Base-by-base conservation (phyloP, 2,888 invertebrate genomes). In the Thera obeliscata region DNA sequence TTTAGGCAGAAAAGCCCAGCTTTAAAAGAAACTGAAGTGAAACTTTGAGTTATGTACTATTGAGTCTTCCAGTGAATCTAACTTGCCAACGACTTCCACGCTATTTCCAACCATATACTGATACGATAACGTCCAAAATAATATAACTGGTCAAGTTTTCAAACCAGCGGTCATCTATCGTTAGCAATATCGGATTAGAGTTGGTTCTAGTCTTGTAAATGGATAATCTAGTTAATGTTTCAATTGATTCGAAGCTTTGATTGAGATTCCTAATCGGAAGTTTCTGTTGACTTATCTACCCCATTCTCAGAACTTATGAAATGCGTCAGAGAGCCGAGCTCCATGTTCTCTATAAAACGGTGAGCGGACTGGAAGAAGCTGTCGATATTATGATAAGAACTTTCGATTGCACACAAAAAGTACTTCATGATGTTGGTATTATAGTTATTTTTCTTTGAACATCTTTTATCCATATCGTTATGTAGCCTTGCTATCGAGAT, bases 181-280 rank as follows among this genome's bases (percentile, higher is more conserved):
- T 69, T 71, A 71, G 67, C 50, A 55, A 64, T 67, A 73, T 73
- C 69, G 62, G 67, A 69, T 73, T 69, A 61, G 49, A 48, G 54
- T 64, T 58, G 36, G 58, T 55, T 55, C 46, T 60, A 49, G 49
- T 54, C 60, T 52, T 52, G 50, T 66, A 49, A 58, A 64, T 55
- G 58, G 54, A 59, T 64, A 58, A 64, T 59, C 48, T 48, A 55
- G 11, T 56, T 49, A 52, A 46, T 49, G 56, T 56, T 52, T 52
- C n/a, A 57, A 64, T 64, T 64, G 36, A 63, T 43, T 52, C 7
- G 54, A 52, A 33, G 50, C 50, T 35, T 52, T 52, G 64, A 50
- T 57, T 50, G 56, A 49, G 49, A 38, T 56, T n/a, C 2, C 36
- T 36, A 33, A 52, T 52, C 33, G 9, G 33, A 9, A 33, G 22